A percentile compares a stretch with the other conserved stretches of the same genome.
Evolutionary conservation across 2,888 invertebrate genomes (phyloP).

Genomic region (Cheilosia vulpina): DNA sequence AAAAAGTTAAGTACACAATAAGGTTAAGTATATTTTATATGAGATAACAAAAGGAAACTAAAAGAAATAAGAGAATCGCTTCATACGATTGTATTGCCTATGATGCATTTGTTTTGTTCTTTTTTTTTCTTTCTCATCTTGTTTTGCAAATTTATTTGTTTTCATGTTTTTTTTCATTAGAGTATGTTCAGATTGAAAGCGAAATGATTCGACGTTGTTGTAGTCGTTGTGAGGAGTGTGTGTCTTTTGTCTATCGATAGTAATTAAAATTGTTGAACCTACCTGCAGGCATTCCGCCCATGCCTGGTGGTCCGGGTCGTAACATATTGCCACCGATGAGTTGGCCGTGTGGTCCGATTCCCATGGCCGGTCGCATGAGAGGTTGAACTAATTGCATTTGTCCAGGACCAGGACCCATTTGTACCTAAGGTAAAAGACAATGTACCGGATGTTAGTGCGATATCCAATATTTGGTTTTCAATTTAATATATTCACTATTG

Average conservation of each 20-base stretch:
- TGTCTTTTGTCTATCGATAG: constrained; percentile 70
- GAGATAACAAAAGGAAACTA: constrained; percentile 16
- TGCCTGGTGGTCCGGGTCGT: constrained; percentile 79
- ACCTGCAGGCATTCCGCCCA: constrained; percentile 83
- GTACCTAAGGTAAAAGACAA: constrained; percentile 77
- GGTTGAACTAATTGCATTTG: constrained; percentile 83
- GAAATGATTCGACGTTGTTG: constrained; percentile 63
- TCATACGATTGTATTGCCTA: constrained; percentile 32
- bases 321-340: constrained; percentile 82
- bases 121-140: constrained; percentile 44
- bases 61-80: constrained; percentile 13
- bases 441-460: constrained; percentile 50
- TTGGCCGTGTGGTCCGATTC: constrained; percentile 82
- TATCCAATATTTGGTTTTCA: neutral
- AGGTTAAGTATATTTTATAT: constrained; percentile 14
- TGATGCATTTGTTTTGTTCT: constrained; percentile 31
- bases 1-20: constrained; percentile 44
- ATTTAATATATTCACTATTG: neutral
- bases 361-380: constrained; percentile 82
- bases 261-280: constrained; percentile 76
- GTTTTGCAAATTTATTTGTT: constrained; percentile 40
- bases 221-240: constrained; percentile 48
- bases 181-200: constrained; percentile 43
- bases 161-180: constrained; percentile 53
- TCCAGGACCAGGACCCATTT: constrained; percentile 80